Evolutionary conservation across 2,113 vertebrate species (phyloP).

Genomic region (Acanthochromis polyacanthus): DNA sequence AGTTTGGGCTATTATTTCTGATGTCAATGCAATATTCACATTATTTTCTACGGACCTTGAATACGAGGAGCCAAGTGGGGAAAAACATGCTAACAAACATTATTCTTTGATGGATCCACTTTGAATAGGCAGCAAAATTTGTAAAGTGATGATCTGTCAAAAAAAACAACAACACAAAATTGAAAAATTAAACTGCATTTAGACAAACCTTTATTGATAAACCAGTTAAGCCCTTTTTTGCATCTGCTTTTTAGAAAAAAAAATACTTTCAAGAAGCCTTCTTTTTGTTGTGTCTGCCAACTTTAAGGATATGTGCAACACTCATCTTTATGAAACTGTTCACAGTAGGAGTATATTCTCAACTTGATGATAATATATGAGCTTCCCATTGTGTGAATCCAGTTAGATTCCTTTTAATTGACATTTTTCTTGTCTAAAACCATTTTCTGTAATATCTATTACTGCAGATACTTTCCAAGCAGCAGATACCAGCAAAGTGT

Average conservation of each 20-base stretch:
- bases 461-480: slow-evolving; percentile 7
- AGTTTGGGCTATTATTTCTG: too few relatives aligned
- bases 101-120: background rate
- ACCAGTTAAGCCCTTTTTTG: background rate
- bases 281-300: background rate
- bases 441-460: slow-evolving; percentile 13
- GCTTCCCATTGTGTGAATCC: background rate
- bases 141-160: too few relatives aligned
- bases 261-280: background rate
- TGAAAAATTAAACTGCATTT: background rate
- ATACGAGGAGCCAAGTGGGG: background rate
- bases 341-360: background rate
- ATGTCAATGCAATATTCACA: too few relatives aligned
- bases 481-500: slow-evolving; percentile 2
- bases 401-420: background rate
- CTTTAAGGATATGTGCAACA: background rate
- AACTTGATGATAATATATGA: background rate
- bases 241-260: background rate
- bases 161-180: too few relatives aligned
- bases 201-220: slow-evolving; percentile 13
- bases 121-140: background rate
- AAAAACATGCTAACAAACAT: background rate
- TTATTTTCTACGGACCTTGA: too few relatives aligned
- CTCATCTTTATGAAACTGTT: background rate
- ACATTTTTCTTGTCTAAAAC: slow-evolving; percentile 23